A percentile compares a stretch with the other conserved stretches of the same genome.
Evolutionary conservation across 2,113 vertebrate species (phyloP).

Genomic region (Xyrauchen texanus): DNA sequence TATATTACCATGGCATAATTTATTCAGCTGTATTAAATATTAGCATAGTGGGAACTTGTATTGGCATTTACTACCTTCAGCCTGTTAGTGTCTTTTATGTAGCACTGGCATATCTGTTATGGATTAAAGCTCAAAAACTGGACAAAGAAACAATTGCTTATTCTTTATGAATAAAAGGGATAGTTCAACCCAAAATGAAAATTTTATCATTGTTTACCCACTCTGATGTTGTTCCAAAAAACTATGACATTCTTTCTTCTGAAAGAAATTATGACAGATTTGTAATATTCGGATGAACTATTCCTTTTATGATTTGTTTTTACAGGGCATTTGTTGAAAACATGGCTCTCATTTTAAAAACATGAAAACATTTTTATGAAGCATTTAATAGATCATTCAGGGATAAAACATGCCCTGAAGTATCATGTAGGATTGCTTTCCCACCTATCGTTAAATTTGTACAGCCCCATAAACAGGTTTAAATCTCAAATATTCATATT

Average conservation of each 20-base stretch:
- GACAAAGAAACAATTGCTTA: slow-evolving; percentile 49
- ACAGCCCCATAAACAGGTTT: slow-evolving; percentile 3
- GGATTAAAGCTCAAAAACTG: slow-evolving; percentile 84
- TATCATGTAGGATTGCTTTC: not conserved
- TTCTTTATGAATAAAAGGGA: not conserved
- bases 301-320: too few relatives aligned
- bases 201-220: too few relatives aligned
- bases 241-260: too few relatives aligned
- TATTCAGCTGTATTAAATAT: slow-evolving; percentile 96
- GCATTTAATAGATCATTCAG: slow-evolving; percentile 2
- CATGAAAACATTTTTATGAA: too few relatives aligned
- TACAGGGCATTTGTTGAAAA: too few relatives aligned
- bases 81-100: slow-evolving; percentile 91
- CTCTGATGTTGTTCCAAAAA: too few relatives aligned
- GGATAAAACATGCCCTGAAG: not conserved
- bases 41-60: slow-evolving; percentile 89
- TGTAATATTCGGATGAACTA: too few relatives aligned
- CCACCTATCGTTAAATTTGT: not conserved
- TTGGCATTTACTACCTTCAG: slow-evolving; percentile 90
- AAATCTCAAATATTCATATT: slow-evolving; percentile 33
- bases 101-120: slow-evolving; percentile 92
- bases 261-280: too few relatives aligned
- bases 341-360: too few relatives aligned
- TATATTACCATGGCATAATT: slow-evolving; percentile 93
- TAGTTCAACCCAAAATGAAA: too few relatives aligned